Percentiles rank a stretch among this genome's conserved stretches.
phyloP scores from a whole-genome alignment of 2,888 invertebrate species.

The Cataglyphis albicans region DNA sequence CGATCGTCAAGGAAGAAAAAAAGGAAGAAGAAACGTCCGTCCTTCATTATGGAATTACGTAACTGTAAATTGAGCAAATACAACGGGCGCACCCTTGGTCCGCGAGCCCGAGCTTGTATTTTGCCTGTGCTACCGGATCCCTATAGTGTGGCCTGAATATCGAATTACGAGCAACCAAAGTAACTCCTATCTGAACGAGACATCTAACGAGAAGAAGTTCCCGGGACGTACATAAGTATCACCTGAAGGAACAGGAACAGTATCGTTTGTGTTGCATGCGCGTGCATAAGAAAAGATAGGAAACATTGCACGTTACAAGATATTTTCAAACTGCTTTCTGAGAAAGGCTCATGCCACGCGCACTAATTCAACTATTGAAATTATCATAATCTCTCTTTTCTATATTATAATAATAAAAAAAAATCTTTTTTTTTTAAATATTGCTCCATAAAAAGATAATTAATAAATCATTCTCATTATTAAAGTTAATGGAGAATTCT shows the following conservation, averaged over 20 bases:
- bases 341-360: not conserved
- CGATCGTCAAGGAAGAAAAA: conserved; percentile 69
- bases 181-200: conserved; percentile 82
- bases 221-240: conserved; percentile 29
- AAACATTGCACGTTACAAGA: not conserved
- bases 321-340: not conserved
- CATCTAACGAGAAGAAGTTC: conserved; percentile 78
- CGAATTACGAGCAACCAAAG: conserved; percentile 78
- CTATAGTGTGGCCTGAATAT: conserved; percentile 71
- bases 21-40: conserved; percentile 74
- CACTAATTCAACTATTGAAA: not conserved
- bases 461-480: not conserved
- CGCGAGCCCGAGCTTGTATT: conserved; percentile 76
- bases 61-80: conserved; percentile 85
- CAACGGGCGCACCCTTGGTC: conserved; percentile 77
- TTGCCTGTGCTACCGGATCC: conserved; percentile 64
- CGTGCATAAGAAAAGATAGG: conserved; percentile 6
- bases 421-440: not conserved
- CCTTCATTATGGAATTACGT: conserved; percentile 84
- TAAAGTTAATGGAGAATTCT: not conserved
- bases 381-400: not conserved
- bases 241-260: conserved; percentile 51
- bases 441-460: not conserved
- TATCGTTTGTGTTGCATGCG: conserved; percentile 27
- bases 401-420: not conserved